These are phyloP conservation scores for Coelinius sp. DNA, from an alignment of 2,888 invertebrate species.

Conservation along the genomic window DNA sequence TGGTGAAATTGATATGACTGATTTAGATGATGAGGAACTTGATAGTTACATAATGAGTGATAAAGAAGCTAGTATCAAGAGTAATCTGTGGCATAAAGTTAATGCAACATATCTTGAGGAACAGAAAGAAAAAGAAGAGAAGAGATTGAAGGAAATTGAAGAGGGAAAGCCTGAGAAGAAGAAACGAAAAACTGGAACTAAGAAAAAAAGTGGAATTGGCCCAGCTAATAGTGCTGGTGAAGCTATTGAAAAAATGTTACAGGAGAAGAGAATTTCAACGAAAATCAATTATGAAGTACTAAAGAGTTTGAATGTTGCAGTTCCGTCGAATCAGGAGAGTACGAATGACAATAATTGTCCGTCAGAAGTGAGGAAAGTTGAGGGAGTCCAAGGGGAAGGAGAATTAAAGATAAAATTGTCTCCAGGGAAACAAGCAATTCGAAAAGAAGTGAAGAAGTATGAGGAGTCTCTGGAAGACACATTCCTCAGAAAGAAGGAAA, in stretches of 20 bases:
- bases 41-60: conserved; percentile 88
- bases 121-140: conserved; percentile 89
- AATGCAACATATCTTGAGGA: conserved; percentile 91
- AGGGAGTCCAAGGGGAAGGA: conserved; percentile 29
- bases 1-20: conserved; percentile 79
- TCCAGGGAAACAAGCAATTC: conserved; percentile 25
- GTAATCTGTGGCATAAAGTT: conserved; percentile 87
- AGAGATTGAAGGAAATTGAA: conserved; percentile 84
- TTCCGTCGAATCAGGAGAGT: conserved; percentile 45
- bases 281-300: conserved; percentile 99
- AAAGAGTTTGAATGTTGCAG: conserved; percentile 78
- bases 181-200: conserved; percentile 79
- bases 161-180: conserved; percentile 90
- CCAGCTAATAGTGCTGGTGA: conserved; percentile 79
- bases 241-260: conserved; percentile 96
- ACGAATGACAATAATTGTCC: conserved; percentile 39
- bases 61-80: conserved; percentile 86
- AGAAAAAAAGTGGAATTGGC: conserved; percentile 76
- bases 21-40: conserved; percentile 91
- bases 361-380: not conserved
- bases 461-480: conserved; percentile 21
- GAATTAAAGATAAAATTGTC: not conserved
- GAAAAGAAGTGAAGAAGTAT: conserved; percentile 27
- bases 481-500: conserved; percentile 37
- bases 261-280: conserved; percentile 94